Percentiles rank a stretch among this genome's conserved stretches.
Conservation (phyloP, 2,888 invertebrate genomes). For the Stegophylla sp. region DNA sequence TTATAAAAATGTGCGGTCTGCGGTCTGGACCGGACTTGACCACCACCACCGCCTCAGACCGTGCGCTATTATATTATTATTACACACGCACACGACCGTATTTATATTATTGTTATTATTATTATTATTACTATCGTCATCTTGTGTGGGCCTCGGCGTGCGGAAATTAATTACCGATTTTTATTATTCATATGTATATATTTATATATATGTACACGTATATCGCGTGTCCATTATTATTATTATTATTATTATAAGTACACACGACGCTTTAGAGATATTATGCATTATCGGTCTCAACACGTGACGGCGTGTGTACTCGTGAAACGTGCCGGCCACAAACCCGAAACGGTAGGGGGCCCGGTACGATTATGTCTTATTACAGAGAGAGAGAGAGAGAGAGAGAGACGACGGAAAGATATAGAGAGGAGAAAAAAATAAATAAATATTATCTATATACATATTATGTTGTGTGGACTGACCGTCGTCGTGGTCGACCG, state of each 20-base stretch:
- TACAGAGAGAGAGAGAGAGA: not conserved
- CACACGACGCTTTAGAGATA: too few relatives aligned
- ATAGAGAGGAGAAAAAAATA: too few relatives aligned
- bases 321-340: constrained; percentile 20
- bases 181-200: not conserved
- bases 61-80: too few relatives aligned
- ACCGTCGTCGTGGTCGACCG: not conserved
- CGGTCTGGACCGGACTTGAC: too few relatives aligned
- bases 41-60: too few relatives aligned
- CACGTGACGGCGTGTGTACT: constrained; percentile 3
- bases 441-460: too few relatives aligned
- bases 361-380: constrained; percentile 37
- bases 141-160: constrained; percentile 15
- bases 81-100: too few relatives aligned
- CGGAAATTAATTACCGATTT: constrained; percentile 46
- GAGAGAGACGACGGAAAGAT: not conserved
- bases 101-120: too few relatives aligned
- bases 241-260: too few relatives aligned
- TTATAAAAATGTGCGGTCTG: too few relatives aligned
- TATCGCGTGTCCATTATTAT: too few relatives aligned
- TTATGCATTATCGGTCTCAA: constrained; percentile 20
- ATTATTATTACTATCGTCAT: not conserved
- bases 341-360: constrained; percentile 29
- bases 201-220: too few relatives aligned
- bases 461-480: not conserved